Evolutionary conservation across 2,888 invertebrate species (phyloP), one percentile per base, ranked within the genome.

Genomic region (Sinopyrophorus schimmeli): DNA sequence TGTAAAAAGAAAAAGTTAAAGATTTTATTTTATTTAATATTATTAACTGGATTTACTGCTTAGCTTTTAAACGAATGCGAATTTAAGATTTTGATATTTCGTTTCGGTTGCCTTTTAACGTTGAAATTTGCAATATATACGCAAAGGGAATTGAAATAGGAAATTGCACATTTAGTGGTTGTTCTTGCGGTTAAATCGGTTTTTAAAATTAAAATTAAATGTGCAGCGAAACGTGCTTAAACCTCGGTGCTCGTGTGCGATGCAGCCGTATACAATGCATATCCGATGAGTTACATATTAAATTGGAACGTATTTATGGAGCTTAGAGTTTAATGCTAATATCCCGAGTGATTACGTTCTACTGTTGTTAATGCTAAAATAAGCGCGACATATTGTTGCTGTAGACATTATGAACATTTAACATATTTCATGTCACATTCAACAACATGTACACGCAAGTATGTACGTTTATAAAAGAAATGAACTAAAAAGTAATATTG

Each of bases 261-360:
- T 54, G 54, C 53, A 48, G 35, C 49, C 50, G 46, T 51, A 54
- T 47, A 62, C 59, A 63, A 62, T 62, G 58, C 60, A 63, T 60
- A 60, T 63, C 64, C 65, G 64, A 64, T 61, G 63, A 64, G 62
- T 64, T 65, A 62, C 62, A 65, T 67, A 65, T 66, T 65, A 65
- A 66, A 65, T 64, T 60, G 61, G 60, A 55, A 62, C 59, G 60
- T 61, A 62, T 60, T 62, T 59, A 57, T 53, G 48, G 53, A 46
- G 61, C 56, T 62, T 61, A 62, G 54, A 55, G 61, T 57, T 62
- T 66, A 63, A 62, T 63, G 57, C 58, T 50, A 44, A 50, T 44
- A 46, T 49, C 38, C 50, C 23, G 31, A 38, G 20, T 43, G 38
- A 49, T 49, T 49, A 49, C 43, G 34, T 40, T 32, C 37, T 35